phyloP scores from a whole-genome alignment of 2,797 vertebrate genomes.

The Gallinago nigripennis region DNA sequence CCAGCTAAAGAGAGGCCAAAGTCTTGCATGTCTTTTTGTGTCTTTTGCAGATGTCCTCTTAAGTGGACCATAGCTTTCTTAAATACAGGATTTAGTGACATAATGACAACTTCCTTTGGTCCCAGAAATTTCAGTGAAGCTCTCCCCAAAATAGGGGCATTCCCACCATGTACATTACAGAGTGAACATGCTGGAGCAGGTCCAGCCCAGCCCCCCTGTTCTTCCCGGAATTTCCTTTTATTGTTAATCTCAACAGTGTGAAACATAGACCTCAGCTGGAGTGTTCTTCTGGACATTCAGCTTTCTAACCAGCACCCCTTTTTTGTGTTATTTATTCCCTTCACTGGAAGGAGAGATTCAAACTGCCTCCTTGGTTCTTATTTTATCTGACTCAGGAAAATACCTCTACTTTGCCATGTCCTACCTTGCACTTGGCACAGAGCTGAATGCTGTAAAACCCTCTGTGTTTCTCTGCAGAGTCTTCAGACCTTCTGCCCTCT shows the following conservation, averaged over 20 bases:
- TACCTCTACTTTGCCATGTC: neutral
- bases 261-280: neutral
- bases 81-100: neutral
- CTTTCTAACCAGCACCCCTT: neutral
- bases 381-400: neutral
- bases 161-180: neutral
- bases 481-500: neutral
- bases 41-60: conserved; percentile 51
- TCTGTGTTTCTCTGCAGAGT: neutral
- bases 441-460: neutral
- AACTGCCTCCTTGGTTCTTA: neutral
- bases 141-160: neutral
- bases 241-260: conserved; percentile 34
- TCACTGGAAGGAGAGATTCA: neutral
- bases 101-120: conserved; percentile 34
- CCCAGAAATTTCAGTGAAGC: neutral
- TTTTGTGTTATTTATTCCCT: neutral
- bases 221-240: conserved; percentile 60
- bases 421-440: neutral
- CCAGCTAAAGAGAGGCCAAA: neutral
- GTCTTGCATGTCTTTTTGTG: neutral
- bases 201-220: conserved; percentile 9
- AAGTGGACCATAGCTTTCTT: fast-evolving
- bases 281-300: neutral
- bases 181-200: neutral